Percentiles rank a stretch among this genome's conserved stretches.
Evolutionary conservation across 2,888 invertebrate genomes (phyloP).

Genomic region (Cheiracanthium punctorium): DNA sequence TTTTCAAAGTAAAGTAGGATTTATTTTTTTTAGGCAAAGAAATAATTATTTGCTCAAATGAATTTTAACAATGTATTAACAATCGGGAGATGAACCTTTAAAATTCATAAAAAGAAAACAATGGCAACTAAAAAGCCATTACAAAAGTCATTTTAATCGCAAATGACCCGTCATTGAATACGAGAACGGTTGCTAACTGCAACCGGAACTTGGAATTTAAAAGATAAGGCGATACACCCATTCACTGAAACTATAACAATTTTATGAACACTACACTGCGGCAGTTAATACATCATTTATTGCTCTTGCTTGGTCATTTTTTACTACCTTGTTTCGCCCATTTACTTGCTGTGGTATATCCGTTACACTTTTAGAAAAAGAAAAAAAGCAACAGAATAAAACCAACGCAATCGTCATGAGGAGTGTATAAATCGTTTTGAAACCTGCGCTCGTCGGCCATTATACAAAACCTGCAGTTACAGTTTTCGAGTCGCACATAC

Average conservation of each 20-base stretch:
- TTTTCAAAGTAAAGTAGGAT: no score
- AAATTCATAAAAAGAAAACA: no score
- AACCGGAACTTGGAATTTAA: background rate
- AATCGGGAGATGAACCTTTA: no score
- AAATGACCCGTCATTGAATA: no score
- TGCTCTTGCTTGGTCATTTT: background rate
- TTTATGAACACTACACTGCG: constrained; percentile 31
- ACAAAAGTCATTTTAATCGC: no score
- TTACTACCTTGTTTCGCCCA: background rate
- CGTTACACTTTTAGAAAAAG: background rate
- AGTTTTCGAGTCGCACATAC: no score
- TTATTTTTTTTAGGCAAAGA: no score
- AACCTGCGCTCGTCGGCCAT: constrained; percentile 19
- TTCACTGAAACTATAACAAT: constrained; percentile 22
- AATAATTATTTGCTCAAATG: no score
- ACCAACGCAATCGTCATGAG: constrained; percentile 27
- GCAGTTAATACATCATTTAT: constrained; percentile 43
- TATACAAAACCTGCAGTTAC: constrained; percentile 40
- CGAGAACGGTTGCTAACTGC: no score
- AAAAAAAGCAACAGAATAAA: background rate
- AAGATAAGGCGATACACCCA: constrained; percentile 10
- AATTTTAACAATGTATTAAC: no score
- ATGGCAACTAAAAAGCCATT: no score
- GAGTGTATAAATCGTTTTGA: constrained; percentile 17
- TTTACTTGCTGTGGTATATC: constrained; percentile 24